Evolutionary conservation across 2,113 vertebrate genomes (phyloP), one percentile per base, ranked within the genome.

Genomic region (Pseudorasbora parva): DNA sequence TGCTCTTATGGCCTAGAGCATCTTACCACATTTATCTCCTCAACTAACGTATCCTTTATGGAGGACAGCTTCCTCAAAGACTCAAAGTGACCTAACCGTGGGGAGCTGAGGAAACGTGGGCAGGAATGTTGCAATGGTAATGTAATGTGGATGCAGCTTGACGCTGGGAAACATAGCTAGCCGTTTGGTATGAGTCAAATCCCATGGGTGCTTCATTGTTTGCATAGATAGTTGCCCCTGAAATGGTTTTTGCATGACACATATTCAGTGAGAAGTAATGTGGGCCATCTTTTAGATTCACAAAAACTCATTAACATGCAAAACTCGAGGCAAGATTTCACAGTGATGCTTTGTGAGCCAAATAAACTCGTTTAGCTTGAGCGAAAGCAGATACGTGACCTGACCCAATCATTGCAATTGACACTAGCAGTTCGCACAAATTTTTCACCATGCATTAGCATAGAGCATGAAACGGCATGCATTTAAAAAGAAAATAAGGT

Each of bases 1-100:
- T 93, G 91, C 86, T 93, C 95, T 95, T 91, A 93, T 92, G 93
- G 89, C 90, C 88, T 89, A 93, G 82, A 92, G 92, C 91, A 92
- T 82, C 74, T 47, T 92, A 89, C 90, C 91, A 86, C 94, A 84
- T 94, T 94, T 93, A 93, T 95, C 94, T 93, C 94, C 94, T 91
- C 88, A 93, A 93, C 92, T 89, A 80, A 85, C 68, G 12, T 69
- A 69, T 78, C 82, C 75, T 87, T 82, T 88, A 83, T 89, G 90
- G 90, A 77, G 88, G 88, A 85, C 84, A 68, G 84, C 81, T 78
- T 78, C 78, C 83, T 83, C 84, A 86, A 88, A 89, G 84, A 87
- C 78, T 54, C 74, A 25, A 43, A 64, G 60, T 84, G 89, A 87
- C 77, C 83, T 83, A 82, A 56, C 81, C 41, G 62, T 25, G 47